These are phyloP conservation scores for Papilio gigon DNA, from an alignment of 2,888 invertebrate genomes.

Conservation along the genomic window DNA sequence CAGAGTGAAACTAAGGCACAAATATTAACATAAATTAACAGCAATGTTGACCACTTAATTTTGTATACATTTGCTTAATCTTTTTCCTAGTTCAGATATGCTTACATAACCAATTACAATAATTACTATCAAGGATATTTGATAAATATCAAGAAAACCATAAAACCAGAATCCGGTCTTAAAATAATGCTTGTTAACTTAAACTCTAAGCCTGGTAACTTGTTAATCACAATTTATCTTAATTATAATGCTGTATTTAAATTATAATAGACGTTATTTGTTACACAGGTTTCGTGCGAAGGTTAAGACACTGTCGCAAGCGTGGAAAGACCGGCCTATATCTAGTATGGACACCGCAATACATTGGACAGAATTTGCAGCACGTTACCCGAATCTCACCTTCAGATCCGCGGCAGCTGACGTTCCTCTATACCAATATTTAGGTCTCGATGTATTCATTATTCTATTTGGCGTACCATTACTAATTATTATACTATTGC, in stretches of 20 bases:
- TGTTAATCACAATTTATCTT: slow-evolving; percentile 3
- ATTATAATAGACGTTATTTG: slow-evolving; percentile 16
- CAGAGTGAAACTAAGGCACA: background rate
- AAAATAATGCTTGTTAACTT: background rate
- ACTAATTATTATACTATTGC: background rate
- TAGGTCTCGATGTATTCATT: slow-evolving; percentile 62
- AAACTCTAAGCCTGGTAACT: background rate
- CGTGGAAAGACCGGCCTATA: slow-evolving; percentile 78
- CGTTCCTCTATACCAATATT: slow-evolving; percentile 67
- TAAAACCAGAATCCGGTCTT: background rate
- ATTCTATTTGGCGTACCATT: slow-evolving; percentile 28
- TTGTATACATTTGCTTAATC: background rate
- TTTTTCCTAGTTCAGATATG: background rate
- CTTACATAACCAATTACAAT: background rate
- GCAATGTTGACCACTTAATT: background rate
- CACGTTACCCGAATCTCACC: slow-evolving; percentile 70
- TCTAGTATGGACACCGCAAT: slow-evolving; percentile 78
- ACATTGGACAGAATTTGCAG: slow-evolving; percentile 83
- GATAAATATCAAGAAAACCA: background rate
- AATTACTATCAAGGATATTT: background rate
- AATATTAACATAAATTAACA: background rate
- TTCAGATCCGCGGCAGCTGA: slow-evolving; percentile 62
- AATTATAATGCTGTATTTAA: background rate
- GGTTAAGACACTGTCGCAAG: slow-evolving; percentile 69
- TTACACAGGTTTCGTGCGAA: slow-evolving; percentile 63